Conservation (phyloP, 2,888 invertebrate species). For the Digitonthophagus gazella region DNA sequence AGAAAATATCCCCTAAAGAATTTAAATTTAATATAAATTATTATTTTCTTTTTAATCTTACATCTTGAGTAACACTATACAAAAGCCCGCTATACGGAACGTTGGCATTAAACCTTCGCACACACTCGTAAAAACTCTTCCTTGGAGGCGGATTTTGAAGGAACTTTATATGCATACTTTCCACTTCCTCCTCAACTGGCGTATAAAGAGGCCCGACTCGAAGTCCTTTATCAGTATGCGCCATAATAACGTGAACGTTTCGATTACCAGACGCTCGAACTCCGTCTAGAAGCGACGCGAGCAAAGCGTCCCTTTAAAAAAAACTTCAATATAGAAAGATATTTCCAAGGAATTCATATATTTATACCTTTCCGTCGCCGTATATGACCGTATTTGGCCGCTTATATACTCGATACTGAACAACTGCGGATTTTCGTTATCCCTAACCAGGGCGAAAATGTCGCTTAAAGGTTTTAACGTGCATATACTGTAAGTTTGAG, state of each 20-base stretch:
- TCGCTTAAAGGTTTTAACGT: constrained; percentile 80
- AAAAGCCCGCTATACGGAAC: constrained; percentile 96
- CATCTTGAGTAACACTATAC: constrained; percentile 95
- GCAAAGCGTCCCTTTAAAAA: constrained; percentile 78
- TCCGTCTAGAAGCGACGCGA: constrained; percentile 94
- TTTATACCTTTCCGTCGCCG: constrained; percentile 84
- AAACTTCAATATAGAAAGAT: neutral
- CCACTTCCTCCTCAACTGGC: constrained; percentile 94
- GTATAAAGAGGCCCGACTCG: constrained; percentile 86
- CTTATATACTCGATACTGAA: constrained; percentile 93
- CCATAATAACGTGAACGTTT: constrained; percentile 92
- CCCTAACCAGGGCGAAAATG: constrained; percentile 88
- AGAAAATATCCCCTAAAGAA: constrained; percentile 85
- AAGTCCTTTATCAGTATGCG: constrained; percentile 78
- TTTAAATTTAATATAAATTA: neutral
- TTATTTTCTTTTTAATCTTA: constrained; percentile 56
- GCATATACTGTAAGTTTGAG: constrained; percentile 91
- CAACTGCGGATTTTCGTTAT: constrained; percentile 87
- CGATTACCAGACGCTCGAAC: constrained; percentile 95
- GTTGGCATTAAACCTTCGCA: constrained; percentile 95
- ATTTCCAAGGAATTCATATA: neutral
- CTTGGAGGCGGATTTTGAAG: constrained; percentile 64
- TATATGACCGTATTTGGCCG: constrained; percentile 84
- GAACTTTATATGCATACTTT: constrained; percentile 84
- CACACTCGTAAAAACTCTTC: constrained; percentile 72